phyloP scores from a whole-genome alignment of 1,140 invertebrate genomes.

The Aporrectodea caliginosa region DNA sequence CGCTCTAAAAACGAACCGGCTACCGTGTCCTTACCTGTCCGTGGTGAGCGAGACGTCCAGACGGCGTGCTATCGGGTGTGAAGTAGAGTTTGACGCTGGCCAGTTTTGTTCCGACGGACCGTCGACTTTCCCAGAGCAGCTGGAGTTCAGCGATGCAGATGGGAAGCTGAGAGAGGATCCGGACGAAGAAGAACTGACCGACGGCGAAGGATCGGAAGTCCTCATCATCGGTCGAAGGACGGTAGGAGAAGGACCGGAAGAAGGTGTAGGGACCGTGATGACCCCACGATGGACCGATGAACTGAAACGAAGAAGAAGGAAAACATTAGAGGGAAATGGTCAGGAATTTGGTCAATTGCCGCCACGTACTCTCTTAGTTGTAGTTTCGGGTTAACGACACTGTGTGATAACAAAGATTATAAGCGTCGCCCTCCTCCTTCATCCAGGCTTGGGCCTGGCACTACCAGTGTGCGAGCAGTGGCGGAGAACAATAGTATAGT shows the following conservation, averaged over 20 bases:
- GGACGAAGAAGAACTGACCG: slow-evolving; percentile 87
- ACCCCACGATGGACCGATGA: slow-evolving; percentile 76
- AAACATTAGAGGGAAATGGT: too few relatives aligned
- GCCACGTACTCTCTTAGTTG: background rate
- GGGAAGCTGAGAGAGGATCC: slow-evolving; percentile 76
- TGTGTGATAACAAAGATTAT: background rate
- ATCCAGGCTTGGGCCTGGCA: background rate
- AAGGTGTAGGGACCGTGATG: slow-evolving; percentile 85
- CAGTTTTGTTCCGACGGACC: slow-evolving; percentile 69
- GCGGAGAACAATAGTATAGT: background rate
- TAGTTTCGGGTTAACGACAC: background rate
- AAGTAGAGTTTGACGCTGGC: slow-evolving; percentile 81
- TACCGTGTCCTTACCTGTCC: slow-evolving; percentile 87
- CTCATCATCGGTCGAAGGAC: slow-evolving; percentile 48
- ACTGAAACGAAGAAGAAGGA: slow-evolving; percentile 61
- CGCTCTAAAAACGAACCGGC: too few relatives aligned
- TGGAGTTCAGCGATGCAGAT: slow-evolving; percentile 82
- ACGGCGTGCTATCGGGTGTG: slow-evolving; percentile 86
- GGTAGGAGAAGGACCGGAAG: slow-evolving; percentile 76
- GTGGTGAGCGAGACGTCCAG: slow-evolving; percentile 73
- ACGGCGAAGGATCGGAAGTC: slow-evolving; percentile 69
- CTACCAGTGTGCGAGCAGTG: too few relatives aligned
- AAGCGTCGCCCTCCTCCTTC: background rate
- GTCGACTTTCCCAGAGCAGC: slow-evolving; percentile 80
- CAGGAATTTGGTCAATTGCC: too few relatives aligned